Evolutionary conservation across 1,140 invertebrate genomes (phyloP), one percentile per base, ranked within the genome.

Genomic region (Camponotus vicinus): DNA sequence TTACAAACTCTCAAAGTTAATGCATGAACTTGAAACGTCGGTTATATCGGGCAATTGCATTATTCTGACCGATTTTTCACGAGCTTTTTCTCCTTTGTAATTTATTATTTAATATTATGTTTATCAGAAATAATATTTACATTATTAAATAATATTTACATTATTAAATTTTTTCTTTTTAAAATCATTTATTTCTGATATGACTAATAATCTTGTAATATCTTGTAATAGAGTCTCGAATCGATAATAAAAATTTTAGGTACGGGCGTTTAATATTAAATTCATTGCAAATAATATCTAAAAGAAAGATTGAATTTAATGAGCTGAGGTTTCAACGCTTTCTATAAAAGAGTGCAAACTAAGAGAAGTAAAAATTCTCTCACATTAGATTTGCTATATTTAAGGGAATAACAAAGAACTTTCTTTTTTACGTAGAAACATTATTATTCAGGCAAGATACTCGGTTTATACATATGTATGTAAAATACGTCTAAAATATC

Each of bases 371-470:
- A 79, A 64, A 55, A 77, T 85, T 83, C 79, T 83, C 79, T 52
- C 75, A 40, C 73, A 37, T 85, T 67, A 67, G n/a, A 84, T 77
- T 45, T 57, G 34, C 3, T 40, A 42, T 67, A 49, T 32, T 86
- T 61, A 61, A 89, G 77, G 83, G 57, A 76, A 34, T 45, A 4
- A 59, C 18, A 66, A 61, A 86, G 84, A 84, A 89, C 88, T 90
- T 90, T 89, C 89, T 77, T 89, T 89, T 55, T 18, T 21, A 75
- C 45, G 40, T 63, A 87, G 78, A 11, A 55, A 7, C 27, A 89
- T 90, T 87, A 52, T 80, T 87, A 90, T 90, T 89, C 89, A 87
- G 40, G 78, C 45, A 64, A 79, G 71, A 64, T 13, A 59, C 55
- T 42, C 73, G 3, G 80, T 89, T 89, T 83, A 89, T 83, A 89